Evolutionary conservation across 2,797 vertebrate species (phyloP).

Genomic region (Pipistrellus pipistrellus): DNA sequence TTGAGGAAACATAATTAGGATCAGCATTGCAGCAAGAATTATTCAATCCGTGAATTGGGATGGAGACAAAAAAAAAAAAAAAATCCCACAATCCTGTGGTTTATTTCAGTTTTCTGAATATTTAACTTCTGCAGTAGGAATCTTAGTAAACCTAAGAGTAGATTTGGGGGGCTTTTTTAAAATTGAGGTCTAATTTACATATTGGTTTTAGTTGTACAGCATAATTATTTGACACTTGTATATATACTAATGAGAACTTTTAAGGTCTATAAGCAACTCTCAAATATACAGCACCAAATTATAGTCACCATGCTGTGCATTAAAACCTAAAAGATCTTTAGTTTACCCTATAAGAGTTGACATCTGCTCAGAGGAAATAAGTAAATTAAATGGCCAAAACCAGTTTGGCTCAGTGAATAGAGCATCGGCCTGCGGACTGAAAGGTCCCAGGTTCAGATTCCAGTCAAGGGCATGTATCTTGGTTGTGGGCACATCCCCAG

Average conservation of each 20-base stretch:
- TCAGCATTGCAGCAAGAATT: background rate
- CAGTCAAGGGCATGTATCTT: too few relatives aligned
- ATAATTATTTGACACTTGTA: background rate
- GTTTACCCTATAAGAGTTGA: background rate
- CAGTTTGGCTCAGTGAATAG: too few relatives aligned
- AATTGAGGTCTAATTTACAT: background rate
- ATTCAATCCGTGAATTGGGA: background rate
- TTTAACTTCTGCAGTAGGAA: background rate
- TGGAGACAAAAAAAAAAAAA: background rate
- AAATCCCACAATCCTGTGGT: background rate
- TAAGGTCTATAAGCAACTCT: background rate
- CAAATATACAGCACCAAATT: background rate
- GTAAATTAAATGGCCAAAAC: background rate
- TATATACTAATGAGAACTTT: background rate
- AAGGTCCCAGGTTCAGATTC: too few relatives aligned
- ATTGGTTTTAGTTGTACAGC: background rate
- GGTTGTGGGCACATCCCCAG: too few relatives aligned
- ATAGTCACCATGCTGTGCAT: background rate
- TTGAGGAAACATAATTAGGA: background rate
- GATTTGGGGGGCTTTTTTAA: background rate
- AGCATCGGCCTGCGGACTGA: too few relatives aligned
- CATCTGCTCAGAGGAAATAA: background rate
- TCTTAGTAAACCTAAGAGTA: background rate
- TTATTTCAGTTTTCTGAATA: slow-evolving; percentile 29
- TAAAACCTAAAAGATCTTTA: background rate